Conservation (phyloP, 1,140 invertebrate genomes). For the Euglossa dilemma region DNA sequence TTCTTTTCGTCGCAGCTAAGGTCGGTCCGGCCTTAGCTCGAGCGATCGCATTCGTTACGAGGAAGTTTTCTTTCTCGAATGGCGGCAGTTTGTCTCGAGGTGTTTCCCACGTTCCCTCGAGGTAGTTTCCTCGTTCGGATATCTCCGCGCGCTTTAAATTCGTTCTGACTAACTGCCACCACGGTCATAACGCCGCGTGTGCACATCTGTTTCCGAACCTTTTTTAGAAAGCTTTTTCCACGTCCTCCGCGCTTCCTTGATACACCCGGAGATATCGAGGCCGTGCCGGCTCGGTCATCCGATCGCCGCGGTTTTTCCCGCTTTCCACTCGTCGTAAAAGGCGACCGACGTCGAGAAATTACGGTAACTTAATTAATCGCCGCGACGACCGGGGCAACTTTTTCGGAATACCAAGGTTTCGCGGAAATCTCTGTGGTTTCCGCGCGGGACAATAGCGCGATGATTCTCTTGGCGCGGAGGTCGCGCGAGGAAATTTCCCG, state of each 20-base stretch:
- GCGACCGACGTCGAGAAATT: too few species aligned
- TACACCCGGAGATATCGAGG: not conserved
- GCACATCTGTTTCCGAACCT: not conserved
- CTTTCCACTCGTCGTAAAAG: too few species aligned
- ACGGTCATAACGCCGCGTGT: not conserved
- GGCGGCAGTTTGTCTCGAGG: constrained; percentile 59
- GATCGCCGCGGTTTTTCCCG: not conserved
- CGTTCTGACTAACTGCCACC: not conserved
- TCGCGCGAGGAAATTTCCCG: too few species aligned
- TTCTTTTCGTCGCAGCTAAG: constrained; percentile 5
- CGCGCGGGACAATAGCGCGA: too few species aligned
- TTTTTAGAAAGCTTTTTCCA: not conserved
- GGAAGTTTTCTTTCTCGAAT: constrained; percentile 44
- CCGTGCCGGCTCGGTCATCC: not conserved
- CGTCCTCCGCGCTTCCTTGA: not conserved
- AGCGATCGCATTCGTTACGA: constrained; percentile 69
- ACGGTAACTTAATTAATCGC: too few species aligned
- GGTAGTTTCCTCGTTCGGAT: constrained; percentile 4
- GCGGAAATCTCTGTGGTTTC: too few species aligned
- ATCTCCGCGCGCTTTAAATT: not conserved
- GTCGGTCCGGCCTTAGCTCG: constrained; percentile 44
- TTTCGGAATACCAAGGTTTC: too few species aligned
- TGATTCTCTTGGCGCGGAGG: too few species aligned
- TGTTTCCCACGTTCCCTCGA: constrained; percentile 53
- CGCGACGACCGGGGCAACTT: too few species aligned